Base-by-base conservation (phyloP, 1,140 invertebrate genomes). In the Zaprionus lachaisei region DNA sequence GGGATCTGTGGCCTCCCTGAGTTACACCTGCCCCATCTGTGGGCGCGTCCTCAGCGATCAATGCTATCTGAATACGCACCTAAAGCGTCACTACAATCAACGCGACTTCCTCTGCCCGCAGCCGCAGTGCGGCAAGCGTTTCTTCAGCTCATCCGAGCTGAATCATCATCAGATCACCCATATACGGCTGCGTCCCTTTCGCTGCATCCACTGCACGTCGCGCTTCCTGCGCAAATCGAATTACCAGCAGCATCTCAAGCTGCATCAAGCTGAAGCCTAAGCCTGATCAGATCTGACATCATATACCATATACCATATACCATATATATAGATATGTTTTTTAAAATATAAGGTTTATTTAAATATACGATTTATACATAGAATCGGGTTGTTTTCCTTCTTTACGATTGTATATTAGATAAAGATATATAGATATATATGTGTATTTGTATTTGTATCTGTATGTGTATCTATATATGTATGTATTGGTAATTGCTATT, bases 141-240 rank as follows among this genome's bases (percentile, higher is more conserved):
- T 92, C 69, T 92, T 85, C 7, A 85, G 83, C 41, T 69, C 79
- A n/a, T 92, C 85, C 9, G 83, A 91, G 49, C 66, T 92, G 17
- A 92, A 91, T 47, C 91, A 92, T 62, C 91, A 92, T 60, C 97
- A 97, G 93, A 96, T 96, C 14, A 95, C 95, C 0, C 97, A 98
- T 92, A 97, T 96, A 1, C 96, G 96, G 22, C 95, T 97, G 92
- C 93, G 96, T 12, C 96, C 97, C 0, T 96, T 95, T 72, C 95
- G 95, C 81, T 97, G 97, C 83, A 92, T 94, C 3, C 92, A 95
- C 0, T 97, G 97, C 83, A 92, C 94, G 17, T 95, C 96, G 1
- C 95, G 95, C 0, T 97, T 98, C 92, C 95, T 97, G 31, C 97
- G 97, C 91, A 96, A 96, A 7, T 96, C 97, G 90, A 96, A 97